Evolutionary conservation across 2,888 invertebrate species (phyloP).

Genomic region (Chrysodeixis includens): DNA sequence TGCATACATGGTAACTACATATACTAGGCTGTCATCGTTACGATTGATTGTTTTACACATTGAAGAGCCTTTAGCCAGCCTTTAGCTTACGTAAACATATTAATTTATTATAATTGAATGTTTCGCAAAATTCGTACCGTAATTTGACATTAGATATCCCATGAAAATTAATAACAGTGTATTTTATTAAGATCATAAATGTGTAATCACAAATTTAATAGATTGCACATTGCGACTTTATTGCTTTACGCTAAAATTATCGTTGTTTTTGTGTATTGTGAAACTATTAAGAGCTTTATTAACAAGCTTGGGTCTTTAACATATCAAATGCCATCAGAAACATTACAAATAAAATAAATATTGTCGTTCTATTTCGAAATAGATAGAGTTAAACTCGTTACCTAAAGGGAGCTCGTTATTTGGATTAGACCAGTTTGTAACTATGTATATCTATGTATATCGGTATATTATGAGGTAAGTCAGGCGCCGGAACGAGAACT

Average conservation of each 20-base stretch:
- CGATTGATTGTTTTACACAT: constrained; percentile 48
- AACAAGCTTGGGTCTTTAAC: no score
- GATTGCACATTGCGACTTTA: background rate
- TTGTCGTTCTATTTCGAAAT: constrained; percentile 27
- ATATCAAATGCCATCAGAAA: no score
- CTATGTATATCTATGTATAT: constrained; percentile 57
- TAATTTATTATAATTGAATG: background rate
- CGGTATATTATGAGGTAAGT: constrained; percentile 58
- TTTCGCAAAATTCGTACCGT: background rate
- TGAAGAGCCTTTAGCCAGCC: constrained; percentile 29
- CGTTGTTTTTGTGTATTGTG: background rate
- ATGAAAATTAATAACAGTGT: background rate
- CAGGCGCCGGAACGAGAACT: constrained; percentile 59
- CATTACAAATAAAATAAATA: no score
- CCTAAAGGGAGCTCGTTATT: constrained; percentile 58
- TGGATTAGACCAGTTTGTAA: constrained; percentile 64
- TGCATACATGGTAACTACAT: constrained; percentile 37
- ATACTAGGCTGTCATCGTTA: constrained; percentile 44
- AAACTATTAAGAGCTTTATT: no score
- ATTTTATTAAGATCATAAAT: background rate
- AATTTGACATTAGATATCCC: background rate
- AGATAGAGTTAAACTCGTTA: constrained; percentile 48
- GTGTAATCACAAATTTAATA: background rate
- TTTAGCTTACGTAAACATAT: constrained; percentile 23
- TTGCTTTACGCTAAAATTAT: background rate